Evolutionary conservation across 2,113 vertebrate genomes (phyloP).

Genomic region (Anseranas semipalmata): DNA sequence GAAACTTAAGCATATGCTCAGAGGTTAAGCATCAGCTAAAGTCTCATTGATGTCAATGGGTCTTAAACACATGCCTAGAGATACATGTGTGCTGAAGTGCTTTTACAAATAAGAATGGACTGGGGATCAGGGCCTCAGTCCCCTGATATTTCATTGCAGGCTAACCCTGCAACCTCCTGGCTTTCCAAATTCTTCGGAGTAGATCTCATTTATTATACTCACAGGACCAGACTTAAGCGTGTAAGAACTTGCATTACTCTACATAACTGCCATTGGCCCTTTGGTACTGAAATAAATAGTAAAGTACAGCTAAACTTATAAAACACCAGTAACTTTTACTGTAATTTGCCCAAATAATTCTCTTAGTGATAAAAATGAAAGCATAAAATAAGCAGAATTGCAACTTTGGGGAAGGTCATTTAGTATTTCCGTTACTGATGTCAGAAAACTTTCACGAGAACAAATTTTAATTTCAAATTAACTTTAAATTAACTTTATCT

Average conservation of each 20-base stretch:
- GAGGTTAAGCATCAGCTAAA: constrained; percentile 71
- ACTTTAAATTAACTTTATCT: too few species aligned
- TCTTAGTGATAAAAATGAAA: neutral
- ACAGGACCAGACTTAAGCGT: constrained; percentile 27
- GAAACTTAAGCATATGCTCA: constrained; percentile 68
- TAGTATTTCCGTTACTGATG: neutral
- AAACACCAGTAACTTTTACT: neutral
- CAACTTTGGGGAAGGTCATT: neutral
- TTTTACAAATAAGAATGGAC: constrained; percentile 65
- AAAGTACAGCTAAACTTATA: neutral
- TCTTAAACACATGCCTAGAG: constrained; percentile 70
- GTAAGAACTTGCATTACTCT: constrained; percentile 45
- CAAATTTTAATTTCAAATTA: too few species aligned
- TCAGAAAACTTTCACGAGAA: neutral
- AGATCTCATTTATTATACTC: constrained; percentile 70
- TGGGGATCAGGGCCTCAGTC: constrained; percentile 66
- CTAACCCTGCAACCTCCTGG: constrained; percentile 67
- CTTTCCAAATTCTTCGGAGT: constrained; percentile 65
- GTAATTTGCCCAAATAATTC: neutral
- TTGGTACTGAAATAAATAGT: constrained; percentile 2
- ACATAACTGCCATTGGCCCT: constrained; percentile 33
- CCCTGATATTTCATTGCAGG: constrained; percentile 55
- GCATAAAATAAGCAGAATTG: neutral
- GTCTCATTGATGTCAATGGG: constrained; percentile 67
- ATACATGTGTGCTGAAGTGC: constrained; percentile 69